A percentile compares a stretch with the other conserved stretches of the same genome.
phyloP scores from a whole-genome alignment of 2,888 invertebrate species.

The Kryphioiulus occultus region DNA sequence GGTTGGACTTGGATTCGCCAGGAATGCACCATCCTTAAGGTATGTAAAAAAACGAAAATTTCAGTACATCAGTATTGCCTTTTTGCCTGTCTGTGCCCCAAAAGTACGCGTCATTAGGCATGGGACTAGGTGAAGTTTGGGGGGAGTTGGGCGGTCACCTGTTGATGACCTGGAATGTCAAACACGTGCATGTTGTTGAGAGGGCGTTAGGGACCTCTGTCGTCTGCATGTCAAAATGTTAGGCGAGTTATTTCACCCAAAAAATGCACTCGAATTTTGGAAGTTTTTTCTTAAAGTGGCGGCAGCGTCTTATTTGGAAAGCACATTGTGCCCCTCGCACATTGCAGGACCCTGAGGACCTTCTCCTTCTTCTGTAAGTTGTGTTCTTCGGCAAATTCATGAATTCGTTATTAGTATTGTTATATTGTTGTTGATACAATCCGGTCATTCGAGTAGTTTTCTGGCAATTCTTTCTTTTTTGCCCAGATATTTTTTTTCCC shows the following conservation, averaged over 20 bases:
- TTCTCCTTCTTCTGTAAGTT: not conserved
- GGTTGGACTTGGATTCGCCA: not conserved
- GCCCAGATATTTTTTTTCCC: not conserved
- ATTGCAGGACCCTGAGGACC: too few relatives aligned
- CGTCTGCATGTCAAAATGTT: not conserved
- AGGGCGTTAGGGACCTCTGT: conserved; percentile 16
- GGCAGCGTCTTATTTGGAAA: not conserved
- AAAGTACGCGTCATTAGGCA: not conserved
- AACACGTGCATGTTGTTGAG: conserved; percentile 11
- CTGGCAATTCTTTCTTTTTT: conserved; percentile 27
- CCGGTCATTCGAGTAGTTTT: not conserved
- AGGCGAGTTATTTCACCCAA: not conserved
- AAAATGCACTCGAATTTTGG: not conserved
- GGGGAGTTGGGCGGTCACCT: not conserved
- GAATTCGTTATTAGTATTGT: conserved; percentile 23
- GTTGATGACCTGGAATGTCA: conserved; percentile 23
- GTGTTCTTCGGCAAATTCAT: not conserved
- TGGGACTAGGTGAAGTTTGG: not conserved
- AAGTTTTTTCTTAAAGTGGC: conserved; percentile 1
- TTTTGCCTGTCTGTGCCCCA: not conserved
- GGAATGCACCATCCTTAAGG: not conserved
- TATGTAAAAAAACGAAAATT: not conserved
- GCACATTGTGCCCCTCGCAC: not conserved
- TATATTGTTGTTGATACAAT: conserved; percentile 33
- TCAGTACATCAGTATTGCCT: not conserved